phyloP scores from a whole-genome alignment of 2,113 vertebrate species.

The Proteles cristata region DNA sequence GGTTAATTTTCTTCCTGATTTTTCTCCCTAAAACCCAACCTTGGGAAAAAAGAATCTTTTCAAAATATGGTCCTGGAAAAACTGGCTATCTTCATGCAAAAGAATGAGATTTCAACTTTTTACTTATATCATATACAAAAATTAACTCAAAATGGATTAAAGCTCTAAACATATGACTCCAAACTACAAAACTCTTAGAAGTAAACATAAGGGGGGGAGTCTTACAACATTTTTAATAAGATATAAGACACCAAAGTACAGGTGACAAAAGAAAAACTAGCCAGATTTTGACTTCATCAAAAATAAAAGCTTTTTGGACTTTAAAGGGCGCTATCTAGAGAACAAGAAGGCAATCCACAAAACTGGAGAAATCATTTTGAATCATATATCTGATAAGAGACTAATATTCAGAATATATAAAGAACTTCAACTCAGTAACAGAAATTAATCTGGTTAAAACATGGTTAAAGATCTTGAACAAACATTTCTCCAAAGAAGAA shows the following conservation, averaged over 20 bases:
- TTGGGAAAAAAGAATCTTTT: background rate
- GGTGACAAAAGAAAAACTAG: background rate
- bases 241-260: background rate
- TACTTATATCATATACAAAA: background rate
- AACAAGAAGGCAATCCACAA: background rate
- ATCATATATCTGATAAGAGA: background rate
- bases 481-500: background rate
- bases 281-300: background rate
- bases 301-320: background rate
- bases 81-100: background rate
- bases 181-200: background rate
- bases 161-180: background rate
- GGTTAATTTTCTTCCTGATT: background rate
- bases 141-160: slow-evolving; percentile 5
- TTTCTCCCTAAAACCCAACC: background rate
- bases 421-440: background rate
- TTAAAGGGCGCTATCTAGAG: background rate
- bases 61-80: background rate
- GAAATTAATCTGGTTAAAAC: background rate
- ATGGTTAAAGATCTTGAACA: background rate
- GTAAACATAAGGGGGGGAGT: background rate
- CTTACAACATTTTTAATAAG: background rate
- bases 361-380: background rate
- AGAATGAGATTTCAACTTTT: background rate
- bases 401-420: background rate